Evolutionary conservation across 2,113 vertebrate species (phyloP), one percentile per base, ranked within the genome.

Genomic region (Daphoenositta chrysoptera): DNA sequence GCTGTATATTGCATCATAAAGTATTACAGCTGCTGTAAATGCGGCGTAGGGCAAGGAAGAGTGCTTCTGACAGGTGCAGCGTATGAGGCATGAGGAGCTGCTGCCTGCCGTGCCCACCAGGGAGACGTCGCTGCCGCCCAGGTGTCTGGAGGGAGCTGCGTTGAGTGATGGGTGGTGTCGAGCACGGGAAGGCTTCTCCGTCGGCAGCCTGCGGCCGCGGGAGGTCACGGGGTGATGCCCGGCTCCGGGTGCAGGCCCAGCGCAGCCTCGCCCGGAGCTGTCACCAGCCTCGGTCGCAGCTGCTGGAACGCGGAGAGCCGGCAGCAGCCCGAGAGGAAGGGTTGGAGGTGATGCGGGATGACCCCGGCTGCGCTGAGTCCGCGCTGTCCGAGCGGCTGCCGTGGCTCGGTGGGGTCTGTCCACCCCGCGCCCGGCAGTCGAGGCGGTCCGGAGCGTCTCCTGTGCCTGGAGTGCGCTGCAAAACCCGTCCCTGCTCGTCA

Each of bases 1-100:
- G 64, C 88, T 81, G 26, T 94, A 73, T 78, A 80, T 80, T 93
- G 91, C 90, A 83, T 79, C 90, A 76, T 95, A 93, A 95, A 96
- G 71, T 47, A 26, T 91, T 90, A 89, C 66, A 90, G 78, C 82
- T 0, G 3, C 85, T 66, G 57, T 85, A 86, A 91, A 53, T 51
- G 88, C 63, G 33, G 85, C 1, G 23, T 31, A 63, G 85, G 75
- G 71, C 78, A 35, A 92, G 94, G 45, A 50, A 48, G 27, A 88
- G 69, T 40, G 2, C 66, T 90, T 87, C 63, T 93, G 92, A 79
- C 5, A 50, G 82, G 79, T 48, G 39, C 3, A 2, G 5, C 3
- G 0, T 11, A 22, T 6, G 53, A 82, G 77, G 78, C 9, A 8
- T n/a, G 75, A 40, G 89, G 65, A 87, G 4, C 28, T 35, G 76